Evolutionary conservation across 2,888 invertebrate genomes (phyloP).

Genomic region (Oscheius myriophilus): DNA sequence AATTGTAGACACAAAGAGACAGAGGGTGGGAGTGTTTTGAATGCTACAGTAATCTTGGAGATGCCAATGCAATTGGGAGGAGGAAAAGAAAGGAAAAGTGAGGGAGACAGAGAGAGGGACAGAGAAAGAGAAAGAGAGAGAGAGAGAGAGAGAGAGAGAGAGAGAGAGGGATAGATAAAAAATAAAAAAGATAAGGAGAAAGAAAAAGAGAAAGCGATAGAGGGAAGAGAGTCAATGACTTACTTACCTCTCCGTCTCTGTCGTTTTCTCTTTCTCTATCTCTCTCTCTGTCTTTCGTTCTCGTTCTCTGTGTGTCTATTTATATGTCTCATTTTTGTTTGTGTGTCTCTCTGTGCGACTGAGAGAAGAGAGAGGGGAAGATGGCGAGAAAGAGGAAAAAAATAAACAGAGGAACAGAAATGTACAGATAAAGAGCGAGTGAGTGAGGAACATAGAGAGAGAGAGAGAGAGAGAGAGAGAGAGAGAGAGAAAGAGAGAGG

Average conservation of each 20-base stretch:
- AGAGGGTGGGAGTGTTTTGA: not conserved
- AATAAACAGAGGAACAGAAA: too few relatives aligned
- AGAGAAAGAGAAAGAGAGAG: conserved; percentile 1
- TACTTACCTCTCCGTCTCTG: not conserved
- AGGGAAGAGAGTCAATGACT: not conserved
- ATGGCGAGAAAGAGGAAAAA: too few relatives aligned
- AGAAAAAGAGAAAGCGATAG: not conserved
- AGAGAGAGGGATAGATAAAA: conserved; percentile 2
- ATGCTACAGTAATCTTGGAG: not conserved
- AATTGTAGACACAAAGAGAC: not conserved
- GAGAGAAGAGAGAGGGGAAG: too few relatives aligned
- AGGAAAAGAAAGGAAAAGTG: not conserved
- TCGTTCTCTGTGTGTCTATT: too few relatives aligned
- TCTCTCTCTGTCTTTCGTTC: too few relatives aligned
- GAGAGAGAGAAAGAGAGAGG: too few relatives aligned
- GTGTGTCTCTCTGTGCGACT: too few relatives aligned
- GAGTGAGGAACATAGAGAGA: too few relatives aligned
- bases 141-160: not conserved
- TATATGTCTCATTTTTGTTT: too few relatives aligned
- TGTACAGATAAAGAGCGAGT: too few relatives aligned
- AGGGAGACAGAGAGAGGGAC: conserved; percentile 3
- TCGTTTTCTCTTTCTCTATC: too few relatives aligned
- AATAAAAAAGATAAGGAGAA: not conserved
- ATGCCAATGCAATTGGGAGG: not conserved
- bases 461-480: too few relatives aligned